Conservation (phyloP, 2,797 vertebrate species). For the Argyrosomus regius region DNA sequence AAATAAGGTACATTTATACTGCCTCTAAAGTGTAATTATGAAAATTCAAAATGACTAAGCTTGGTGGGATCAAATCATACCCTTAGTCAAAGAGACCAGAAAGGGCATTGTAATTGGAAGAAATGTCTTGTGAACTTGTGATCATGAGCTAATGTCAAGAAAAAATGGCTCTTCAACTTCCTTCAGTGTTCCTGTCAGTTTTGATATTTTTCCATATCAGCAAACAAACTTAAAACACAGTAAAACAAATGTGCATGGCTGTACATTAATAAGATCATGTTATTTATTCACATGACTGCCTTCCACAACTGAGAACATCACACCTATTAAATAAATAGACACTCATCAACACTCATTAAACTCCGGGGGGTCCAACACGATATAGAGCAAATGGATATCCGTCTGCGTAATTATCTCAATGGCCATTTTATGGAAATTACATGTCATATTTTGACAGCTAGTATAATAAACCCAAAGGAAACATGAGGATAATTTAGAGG, state of each 20-base stretch:
- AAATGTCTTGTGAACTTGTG: not conserved
- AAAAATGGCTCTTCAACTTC: not conserved
- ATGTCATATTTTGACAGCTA: conserved; percentile 51
- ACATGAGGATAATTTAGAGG: conserved; percentile 41
- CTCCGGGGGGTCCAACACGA: conserved; percentile 16
- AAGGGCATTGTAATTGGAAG: not conserved
- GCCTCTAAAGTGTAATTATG: not conserved
- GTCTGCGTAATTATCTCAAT: conserved; percentile 48
- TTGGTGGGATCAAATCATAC: not conserved
- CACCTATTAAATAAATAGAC: conserved; percentile 18
- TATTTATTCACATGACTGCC: not conserved
- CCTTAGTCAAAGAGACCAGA: not conserved
- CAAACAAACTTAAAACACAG: not conserved
- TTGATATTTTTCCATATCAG: not conserved
- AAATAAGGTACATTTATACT: not conserved
- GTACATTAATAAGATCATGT: not conserved
- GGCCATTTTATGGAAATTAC: conserved; percentile 60
- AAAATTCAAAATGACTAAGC: not conserved
- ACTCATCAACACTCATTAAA: conserved; percentile 41
- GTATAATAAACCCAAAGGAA: conserved; percentile 25
- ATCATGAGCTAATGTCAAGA: not conserved
- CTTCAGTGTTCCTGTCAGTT: not conserved
- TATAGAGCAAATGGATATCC: conserved; percentile 33
- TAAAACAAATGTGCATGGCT: not conserved
- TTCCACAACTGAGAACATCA: conserved; percentile 5